Conservation (phyloP, 2,888 invertebrate genomes). For the Euclidia mi region DNA sequence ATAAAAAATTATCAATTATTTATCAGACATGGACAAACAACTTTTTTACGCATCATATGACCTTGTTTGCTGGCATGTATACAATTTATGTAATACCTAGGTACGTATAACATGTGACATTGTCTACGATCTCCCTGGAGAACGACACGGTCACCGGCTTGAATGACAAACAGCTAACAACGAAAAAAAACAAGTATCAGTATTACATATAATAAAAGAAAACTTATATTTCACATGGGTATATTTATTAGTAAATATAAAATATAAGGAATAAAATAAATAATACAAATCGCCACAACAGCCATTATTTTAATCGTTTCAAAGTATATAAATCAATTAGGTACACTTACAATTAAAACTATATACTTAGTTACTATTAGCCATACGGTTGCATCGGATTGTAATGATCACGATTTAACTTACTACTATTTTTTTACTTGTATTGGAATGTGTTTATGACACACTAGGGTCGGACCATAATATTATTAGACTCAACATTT, state of each 20-base stretch:
- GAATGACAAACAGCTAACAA: neutral
- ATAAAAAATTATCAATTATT: neutral
- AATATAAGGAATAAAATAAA: constrained; percentile 65
- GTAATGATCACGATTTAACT: constrained; percentile 39
- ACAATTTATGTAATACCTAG: too few species aligned
- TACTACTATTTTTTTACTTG: constrained; percentile 45
- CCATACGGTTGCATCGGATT: constrained; percentile 26
- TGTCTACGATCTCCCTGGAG: neutral
- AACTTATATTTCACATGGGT: constrained; percentile 38
- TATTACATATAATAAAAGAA: constrained; percentile 4
- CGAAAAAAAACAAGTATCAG: neutral
- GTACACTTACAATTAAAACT: constrained; percentile 33
- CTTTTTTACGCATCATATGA: neutral
- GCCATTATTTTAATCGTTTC: constrained; percentile 31
- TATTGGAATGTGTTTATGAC: constrained; percentile 44
- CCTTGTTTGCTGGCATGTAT: neutral
- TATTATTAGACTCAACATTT: too few species aligned
- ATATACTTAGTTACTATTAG: constrained; percentile 21
- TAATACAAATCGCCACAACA: constrained; percentile 57
- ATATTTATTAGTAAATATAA: constrained; percentile 66
- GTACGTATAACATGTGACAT: neutral
- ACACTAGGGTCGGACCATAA: constrained; percentile 9
- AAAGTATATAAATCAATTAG: constrained; percentile 43
- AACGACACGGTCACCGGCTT: too few species aligned
- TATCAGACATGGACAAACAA: neutral